Conservation (phyloP, 1,140 invertebrate genomes). For the Drosophila eugracilis region DNA sequence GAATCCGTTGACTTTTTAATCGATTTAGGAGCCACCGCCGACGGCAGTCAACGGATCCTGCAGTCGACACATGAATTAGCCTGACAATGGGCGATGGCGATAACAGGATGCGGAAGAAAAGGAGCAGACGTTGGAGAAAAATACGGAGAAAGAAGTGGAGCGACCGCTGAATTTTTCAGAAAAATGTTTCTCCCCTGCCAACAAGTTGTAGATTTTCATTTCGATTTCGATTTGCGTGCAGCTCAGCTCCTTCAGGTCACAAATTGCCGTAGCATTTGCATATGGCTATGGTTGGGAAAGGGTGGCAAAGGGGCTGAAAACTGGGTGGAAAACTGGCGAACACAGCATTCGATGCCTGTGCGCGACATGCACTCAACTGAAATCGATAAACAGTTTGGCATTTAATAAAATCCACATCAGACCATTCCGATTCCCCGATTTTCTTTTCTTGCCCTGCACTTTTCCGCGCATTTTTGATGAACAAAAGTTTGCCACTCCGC, state of each 20-base stretch:
- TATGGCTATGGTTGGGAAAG: conserved; percentile 19
- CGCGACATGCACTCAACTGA: conserved; percentile 65
- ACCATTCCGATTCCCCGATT: conserved; percentile 9
- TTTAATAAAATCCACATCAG: conserved; percentile 67
- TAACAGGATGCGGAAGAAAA: conserved; percentile 28
- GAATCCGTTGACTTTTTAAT: conserved; percentile 73
- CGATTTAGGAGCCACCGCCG: conserved; percentile 61
- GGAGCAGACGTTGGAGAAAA: conserved; percentile 15
- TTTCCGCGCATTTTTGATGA: neutral
- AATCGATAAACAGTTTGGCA: conserved; percentile 72
- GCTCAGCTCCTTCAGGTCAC: conserved; percentile 35
- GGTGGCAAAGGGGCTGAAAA: neutral
- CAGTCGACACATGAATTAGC: conserved; percentile 81
- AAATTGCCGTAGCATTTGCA: conserved; percentile 67
- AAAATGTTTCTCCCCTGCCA: conserved; percentile 17
- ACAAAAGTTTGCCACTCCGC: conserved; percentile 15
- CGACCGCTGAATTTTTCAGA: conserved; percentile 36
- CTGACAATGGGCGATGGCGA: conserved; percentile 63
- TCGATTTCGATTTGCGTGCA: conserved; percentile 66
- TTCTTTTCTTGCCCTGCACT: neutral
- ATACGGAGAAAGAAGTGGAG: conserved; percentile 1
- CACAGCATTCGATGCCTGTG: conserved; percentile 44
- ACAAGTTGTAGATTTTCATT: conserved; percentile 81
- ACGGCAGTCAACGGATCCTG: conserved; percentile 50
- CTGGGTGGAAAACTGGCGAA: neutral